phyloP scores from a whole-genome alignment of 1,140 invertebrate genomes.

The Trichonephila clavata region DNA sequence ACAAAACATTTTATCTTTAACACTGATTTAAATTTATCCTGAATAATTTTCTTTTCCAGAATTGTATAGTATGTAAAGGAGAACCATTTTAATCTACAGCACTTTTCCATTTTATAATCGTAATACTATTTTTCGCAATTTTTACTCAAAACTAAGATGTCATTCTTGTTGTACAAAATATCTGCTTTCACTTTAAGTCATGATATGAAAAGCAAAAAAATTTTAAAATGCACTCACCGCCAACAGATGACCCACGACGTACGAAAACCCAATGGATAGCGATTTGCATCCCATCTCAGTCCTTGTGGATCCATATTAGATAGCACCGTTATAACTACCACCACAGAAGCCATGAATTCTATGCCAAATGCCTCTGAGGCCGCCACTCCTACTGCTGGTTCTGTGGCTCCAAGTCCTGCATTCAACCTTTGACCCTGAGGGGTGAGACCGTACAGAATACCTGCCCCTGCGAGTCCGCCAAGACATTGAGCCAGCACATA shows the following conservation, averaged over 20 bases:
- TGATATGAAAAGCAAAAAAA: not conserved
- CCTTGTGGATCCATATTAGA: conserved; percentile 77
- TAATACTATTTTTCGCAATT: too few species aligned
- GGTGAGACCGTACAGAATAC: conserved; percentile 77
- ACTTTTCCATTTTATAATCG: too few species aligned
- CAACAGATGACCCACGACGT: conserved; percentile 84
- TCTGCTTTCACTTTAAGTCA: too few species aligned
- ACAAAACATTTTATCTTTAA: too few species aligned
- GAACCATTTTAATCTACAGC: too few species aligned
- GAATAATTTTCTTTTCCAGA: too few species aligned
- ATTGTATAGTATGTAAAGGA: too few species aligned
- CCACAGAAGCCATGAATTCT: conserved; percentile 78
- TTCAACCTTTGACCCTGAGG: conserved; percentile 20
- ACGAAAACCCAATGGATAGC: conserved; percentile 83
- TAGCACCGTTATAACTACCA: conserved; percentile 79
- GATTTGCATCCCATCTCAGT: conserved; percentile 78
- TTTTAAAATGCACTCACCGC: conserved; percentile 82
- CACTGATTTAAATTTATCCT: too few species aligned
- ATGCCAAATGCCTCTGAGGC: conserved; percentile 78
- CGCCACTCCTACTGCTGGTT: conserved; percentile 50
- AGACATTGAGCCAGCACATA: conserved; percentile 79
- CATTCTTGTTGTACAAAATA: too few species aligned
- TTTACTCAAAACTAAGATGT: too few species aligned
- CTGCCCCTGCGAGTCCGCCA: conserved; percentile 81
- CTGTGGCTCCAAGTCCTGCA: conserved; percentile 79